Evolutionary conservation across 2,888 invertebrate genomes (phyloP).

Genomic region (Cheilosia scutellata): DNA sequence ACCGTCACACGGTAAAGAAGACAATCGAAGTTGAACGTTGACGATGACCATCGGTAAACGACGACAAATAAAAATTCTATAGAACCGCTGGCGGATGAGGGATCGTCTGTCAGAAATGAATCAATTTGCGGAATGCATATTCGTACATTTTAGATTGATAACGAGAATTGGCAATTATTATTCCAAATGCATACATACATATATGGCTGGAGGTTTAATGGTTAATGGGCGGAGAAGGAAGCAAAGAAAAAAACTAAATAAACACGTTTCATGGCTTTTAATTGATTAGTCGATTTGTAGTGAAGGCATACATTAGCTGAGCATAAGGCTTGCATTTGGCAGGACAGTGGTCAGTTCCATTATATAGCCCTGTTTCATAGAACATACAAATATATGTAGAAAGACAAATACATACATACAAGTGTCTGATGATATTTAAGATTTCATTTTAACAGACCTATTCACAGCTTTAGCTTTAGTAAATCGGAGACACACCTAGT

Average conservation of each 20-base stretch:
- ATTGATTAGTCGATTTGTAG: background rate
- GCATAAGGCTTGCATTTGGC: too few relatives aligned
- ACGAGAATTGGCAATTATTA: conserved; percentile 30
- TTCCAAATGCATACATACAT: conserved; percentile 11
- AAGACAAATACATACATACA: too few relatives aligned
- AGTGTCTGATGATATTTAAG: too few relatives aligned
- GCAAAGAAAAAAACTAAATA: background rate
- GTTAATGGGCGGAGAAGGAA: background rate
- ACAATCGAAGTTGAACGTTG: conserved; percentile 26
- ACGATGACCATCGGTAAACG: conserved; percentile 29
- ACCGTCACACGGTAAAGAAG: conserved; percentile 16
- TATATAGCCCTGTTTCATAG: too few relatives aligned
- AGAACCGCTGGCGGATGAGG: conserved; percentile 29
- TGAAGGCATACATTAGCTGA: too few relatives aligned
- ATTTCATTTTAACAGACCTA: too few relatives aligned
- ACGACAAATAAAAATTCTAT: conserved; percentile 32
- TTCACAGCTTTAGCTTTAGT: too few relatives aligned
- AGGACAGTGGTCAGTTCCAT: too few relatives aligned
- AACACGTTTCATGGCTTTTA: background rate
- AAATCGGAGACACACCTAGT: too few relatives aligned
- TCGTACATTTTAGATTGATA: conserved; percentile 13
- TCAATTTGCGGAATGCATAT: conserved; percentile 54
- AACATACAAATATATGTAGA: too few relatives aligned
- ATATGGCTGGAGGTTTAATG: conserved; percentile 9
- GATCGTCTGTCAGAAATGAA: conserved; percentile 56